These are phyloP conservation scores for Himantopus leucocephalus DNA, from an alignment of 2,113 vertebrate species.

Conservation along the genomic window DNA sequence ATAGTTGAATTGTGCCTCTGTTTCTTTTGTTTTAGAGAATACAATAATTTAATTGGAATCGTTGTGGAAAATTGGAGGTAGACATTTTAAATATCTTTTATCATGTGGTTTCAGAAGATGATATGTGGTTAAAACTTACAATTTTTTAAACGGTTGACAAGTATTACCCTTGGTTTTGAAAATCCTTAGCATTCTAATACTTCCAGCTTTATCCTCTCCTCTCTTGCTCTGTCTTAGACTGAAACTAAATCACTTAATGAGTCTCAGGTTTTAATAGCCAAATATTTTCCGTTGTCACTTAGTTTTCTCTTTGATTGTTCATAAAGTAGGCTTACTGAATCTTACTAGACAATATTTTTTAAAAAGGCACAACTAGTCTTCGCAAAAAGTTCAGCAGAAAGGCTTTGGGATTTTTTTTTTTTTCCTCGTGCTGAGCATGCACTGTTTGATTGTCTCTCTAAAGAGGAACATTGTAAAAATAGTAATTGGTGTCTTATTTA, in stretches of 20 bases:
- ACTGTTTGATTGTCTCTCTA: neutral
- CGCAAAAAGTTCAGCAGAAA: neutral
- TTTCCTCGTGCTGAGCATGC: slow-evolving; percentile 8
- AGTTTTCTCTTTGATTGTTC: neutral
- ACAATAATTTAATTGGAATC: neutral
- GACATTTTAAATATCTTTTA: neutral
- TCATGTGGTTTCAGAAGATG: neutral
- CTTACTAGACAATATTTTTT: neutral
- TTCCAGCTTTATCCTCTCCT: neutral
- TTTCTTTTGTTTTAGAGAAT: neutral
- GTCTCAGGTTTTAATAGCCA: neutral
- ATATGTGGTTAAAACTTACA: neutral
- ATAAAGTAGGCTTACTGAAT: neutral
- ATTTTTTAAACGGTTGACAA: neutral
- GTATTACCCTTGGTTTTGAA: neutral
- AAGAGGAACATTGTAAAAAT: slow-evolving; percentile 24
- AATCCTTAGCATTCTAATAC: neutral
- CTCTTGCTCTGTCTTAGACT: neutral
- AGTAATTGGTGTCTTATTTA: neutral
- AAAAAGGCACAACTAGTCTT: neutral
- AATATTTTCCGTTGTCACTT: neutral
- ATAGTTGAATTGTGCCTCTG: neutral
- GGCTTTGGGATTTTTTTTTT: neutral
- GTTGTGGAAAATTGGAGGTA: neutral
- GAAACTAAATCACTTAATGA: neutral